Conservation (phyloP, 2,113 vertebrate genomes). For the Halichoeres trimaculatus region DNA sequence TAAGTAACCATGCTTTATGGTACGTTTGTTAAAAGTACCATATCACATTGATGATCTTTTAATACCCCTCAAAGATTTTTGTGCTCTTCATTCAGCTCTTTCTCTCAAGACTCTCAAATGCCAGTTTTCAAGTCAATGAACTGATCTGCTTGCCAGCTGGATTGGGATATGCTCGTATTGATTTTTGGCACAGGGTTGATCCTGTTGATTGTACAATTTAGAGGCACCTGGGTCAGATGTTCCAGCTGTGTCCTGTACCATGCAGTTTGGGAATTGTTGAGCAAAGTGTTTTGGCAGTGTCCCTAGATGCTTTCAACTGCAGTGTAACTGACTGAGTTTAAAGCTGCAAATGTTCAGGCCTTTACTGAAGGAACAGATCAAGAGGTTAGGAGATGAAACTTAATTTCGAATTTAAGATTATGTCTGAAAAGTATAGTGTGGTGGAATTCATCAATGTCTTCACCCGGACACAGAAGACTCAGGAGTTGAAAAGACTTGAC, state of each 20-base stretch:
- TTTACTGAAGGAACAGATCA: background rate
- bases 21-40: too few species aligned
- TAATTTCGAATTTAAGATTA: too few species aligned
- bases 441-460: too few species aligned
- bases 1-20: too few species aligned
- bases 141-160: background rate
- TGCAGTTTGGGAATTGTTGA: background rate
- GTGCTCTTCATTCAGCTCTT: too few species aligned
- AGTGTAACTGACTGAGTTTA: background rate
- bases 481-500: too few species aligned
- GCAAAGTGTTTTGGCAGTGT: slow-evolving; percentile 15
- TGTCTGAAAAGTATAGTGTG: too few species aligned
- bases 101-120: too few species aligned
- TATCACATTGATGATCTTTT: too few species aligned
- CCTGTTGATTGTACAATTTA: slow-evolving; percentile 28
- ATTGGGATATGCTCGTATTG: slow-evolving; percentile 19
- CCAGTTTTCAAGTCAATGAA: background rate
- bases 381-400: too few species aligned
- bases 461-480: too few species aligned
- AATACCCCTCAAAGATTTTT: too few species aligned
- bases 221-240: slow-evolving; percentile 5
- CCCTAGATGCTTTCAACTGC: background rate
- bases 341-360: background rate
- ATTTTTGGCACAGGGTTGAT: slow-evolving; percentile 21
- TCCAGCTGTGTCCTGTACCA: slow-evolving; percentile 12